phyloP scores from a whole-genome alignment of 2,888 invertebrate species.

The Pristionchus exspectatus region DNA sequence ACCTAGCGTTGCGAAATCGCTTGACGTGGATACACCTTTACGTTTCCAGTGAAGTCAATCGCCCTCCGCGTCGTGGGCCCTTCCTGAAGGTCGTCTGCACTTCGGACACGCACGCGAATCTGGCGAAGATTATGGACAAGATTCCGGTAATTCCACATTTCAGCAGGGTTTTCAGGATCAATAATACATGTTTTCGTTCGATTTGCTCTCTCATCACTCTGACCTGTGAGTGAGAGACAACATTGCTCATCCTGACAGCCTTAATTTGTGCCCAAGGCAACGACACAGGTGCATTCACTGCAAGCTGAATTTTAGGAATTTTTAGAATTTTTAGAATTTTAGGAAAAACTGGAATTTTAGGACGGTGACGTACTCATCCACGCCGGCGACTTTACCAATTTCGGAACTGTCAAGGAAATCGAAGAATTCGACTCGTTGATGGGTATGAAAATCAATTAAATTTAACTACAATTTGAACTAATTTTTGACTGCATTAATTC shows the following conservation, averaged over 20 bases:
- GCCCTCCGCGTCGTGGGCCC: background rate
- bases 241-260: constrained; percentile 40
- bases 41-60: constrained; percentile 39
- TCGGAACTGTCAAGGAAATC: constrained; percentile 60
- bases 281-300: too few relatives aligned
- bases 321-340: too few relatives aligned
- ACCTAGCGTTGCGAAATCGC: too few relatives aligned
- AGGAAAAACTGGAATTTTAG: too few relatives aligned
- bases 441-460: background rate
- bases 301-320: too few relatives aligned
- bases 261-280: constrained; percentile 68
- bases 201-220: background rate
- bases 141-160: constrained; percentile 82
- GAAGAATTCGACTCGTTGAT: constrained; percentile 57
- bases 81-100: constrained; percentile 85
- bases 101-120: constrained; percentile 87
- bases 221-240: background rate
- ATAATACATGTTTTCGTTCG: too few relatives aligned
- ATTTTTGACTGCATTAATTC: background rate
- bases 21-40: too few relatives aligned
- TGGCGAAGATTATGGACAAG: constrained; percentile 80
- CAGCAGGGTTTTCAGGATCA: too few relatives aligned
- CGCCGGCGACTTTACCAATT: constrained; percentile 88
- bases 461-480: background rate
- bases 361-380: constrained; percentile 89